These are phyloP conservation scores for Cinara cedri DNA, from an alignment of 2,888 invertebrate genomes.

Conservation along the genomic window DNA sequence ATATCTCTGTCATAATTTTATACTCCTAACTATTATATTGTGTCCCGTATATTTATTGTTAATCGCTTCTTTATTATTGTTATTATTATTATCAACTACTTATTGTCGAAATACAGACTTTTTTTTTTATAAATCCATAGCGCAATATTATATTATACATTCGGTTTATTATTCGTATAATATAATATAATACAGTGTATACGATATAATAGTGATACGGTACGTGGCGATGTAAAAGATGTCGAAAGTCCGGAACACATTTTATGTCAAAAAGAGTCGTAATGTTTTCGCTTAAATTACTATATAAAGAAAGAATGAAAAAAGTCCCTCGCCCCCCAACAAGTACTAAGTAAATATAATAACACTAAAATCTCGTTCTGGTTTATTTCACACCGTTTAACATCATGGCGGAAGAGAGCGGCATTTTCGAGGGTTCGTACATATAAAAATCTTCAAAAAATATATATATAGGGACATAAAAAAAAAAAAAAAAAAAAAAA, in stretches of 20 bases:
- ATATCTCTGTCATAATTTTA: neutral
- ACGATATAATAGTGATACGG: neutral
- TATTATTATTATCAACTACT: neutral
- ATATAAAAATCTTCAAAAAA: slow-evolving; percentile 42
- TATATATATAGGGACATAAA: slow-evolving; percentile 45
- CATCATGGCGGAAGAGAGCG: slow-evolving; percentile 51
- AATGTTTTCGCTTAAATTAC: slow-evolving; percentile 37
- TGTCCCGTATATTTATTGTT: neutral
- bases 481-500: too few relatives aligned
- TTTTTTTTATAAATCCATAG: neutral
- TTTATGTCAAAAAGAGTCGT: slow-evolving; percentile 21
- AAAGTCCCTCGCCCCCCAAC: slow-evolving; percentile 46
- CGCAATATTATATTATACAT: neutral
- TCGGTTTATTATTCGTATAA: slow-evolving; percentile 13
- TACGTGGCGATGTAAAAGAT: neutral
- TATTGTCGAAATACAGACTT: neutral
- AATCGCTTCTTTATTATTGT: neutral
- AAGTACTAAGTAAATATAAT: slow-evolving; percentile 54
- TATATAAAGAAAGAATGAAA: neutral
- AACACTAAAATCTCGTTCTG: slow-evolving; percentile 55
- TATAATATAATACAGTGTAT: slow-evolving; percentile 8
- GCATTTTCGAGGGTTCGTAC: slow-evolving; percentile 52
- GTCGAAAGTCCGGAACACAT: slow-evolving; percentile 42
- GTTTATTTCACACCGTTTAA: slow-evolving; percentile 57
- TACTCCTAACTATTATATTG: too few relatives aligned